These are phyloP conservation scores for Nothoprocta pentlandii DNA, from an alignment of 2,113 vertebrate genomes.

Conservation along the genomic window DNA sequence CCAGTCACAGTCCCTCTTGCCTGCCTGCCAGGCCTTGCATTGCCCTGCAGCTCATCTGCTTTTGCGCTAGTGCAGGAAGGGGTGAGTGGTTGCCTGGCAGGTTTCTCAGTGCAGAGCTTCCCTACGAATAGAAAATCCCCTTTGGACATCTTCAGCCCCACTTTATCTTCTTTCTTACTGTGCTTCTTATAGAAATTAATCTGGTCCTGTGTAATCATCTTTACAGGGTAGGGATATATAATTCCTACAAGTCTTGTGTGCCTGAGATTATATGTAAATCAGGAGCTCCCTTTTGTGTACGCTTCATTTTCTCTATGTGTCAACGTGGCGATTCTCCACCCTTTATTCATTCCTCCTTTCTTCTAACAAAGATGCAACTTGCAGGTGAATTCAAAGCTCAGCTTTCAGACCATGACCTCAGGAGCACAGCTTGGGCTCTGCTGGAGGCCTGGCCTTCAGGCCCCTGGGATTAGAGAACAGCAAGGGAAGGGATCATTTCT, in stretches of 20 bases:
- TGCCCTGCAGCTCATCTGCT: background rate
- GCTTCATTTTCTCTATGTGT: background rate
- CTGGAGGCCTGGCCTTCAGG: too few relatives aligned
- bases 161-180: background rate
- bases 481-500: background rate
- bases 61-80: fast-evolving
- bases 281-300: background rate
- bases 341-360: background rate
- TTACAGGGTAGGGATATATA: background rate
- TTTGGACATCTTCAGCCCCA: background rate
- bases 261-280: background rate
- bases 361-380: background rate
- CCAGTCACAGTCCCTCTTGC: too few relatives aligned
- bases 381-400: background rate
- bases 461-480: background rate
- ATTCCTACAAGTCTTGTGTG: background rate
- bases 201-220: background rate
- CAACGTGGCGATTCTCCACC: background rate
- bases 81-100: background rate
- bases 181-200: background rate
- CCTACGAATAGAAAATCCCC: background rate
- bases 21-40: background rate
- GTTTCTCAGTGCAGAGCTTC: background rate
- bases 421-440: background rate
- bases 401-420: background rate